Evolutionary conservation across 2,797 vertebrate genomes (phyloP).

Genomic region (Tragopan temminckii): DNA sequence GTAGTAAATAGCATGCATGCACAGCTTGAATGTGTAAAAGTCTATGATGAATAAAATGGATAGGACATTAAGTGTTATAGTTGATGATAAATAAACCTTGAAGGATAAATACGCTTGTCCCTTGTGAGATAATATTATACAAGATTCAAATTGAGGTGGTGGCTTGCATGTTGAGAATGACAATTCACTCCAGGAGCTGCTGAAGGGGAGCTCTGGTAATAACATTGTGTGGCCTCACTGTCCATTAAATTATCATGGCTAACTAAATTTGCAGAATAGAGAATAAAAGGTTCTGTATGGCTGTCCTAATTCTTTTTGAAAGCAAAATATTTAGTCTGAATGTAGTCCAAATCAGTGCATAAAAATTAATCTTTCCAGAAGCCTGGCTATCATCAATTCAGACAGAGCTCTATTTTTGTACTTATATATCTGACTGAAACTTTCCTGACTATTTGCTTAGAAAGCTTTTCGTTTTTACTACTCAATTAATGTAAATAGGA

Average conservation of each 20-base stretch:
- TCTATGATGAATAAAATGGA: not conserved
- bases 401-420: not conserved
- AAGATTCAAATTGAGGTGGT: slow-evolving; percentile 21
- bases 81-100: slow-evolving; percentile 27
- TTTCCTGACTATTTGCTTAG: not conserved
- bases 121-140: slow-evolving; percentile 11
- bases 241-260: slow-evolving; percentile 45
- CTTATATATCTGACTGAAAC: not conserved
- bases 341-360: not conserved
- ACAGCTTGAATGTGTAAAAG: slow-evolving; percentile 36
- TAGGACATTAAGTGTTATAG: not conserved
- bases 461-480: not conserved
- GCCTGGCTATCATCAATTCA: not conserved
- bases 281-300: not conserved
- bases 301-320: slow-evolving; percentile 23
- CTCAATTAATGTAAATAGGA: not conserved
- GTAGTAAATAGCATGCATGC: not conserved
- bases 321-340: slow-evolving; percentile 14
- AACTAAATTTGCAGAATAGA: slow-evolving; percentile 24
- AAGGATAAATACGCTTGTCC: slow-evolving; percentile 46
- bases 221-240: not conserved
- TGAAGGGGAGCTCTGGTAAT: slow-evolving; percentile 18
- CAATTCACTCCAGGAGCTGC: slow-evolving; percentile 3
- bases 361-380: not conserved
- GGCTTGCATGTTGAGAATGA: slow-evolving; percentile 4